Conservation (phyloP, 2,113 vertebrate genomes). For the Dicentrarchus labrax region DNA sequence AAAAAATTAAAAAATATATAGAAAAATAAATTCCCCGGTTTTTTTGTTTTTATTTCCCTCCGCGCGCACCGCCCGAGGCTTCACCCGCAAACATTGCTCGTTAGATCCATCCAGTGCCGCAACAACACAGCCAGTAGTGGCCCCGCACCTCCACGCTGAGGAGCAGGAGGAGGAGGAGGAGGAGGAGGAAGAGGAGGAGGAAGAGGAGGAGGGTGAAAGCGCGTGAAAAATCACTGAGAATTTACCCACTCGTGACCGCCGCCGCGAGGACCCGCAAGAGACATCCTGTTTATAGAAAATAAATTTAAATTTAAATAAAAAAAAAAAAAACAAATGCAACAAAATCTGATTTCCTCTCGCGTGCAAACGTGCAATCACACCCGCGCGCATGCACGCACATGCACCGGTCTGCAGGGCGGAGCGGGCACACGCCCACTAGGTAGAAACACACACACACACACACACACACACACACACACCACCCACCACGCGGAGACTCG, state of each 20-base stretch:
- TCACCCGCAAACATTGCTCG: constrained; percentile 64
- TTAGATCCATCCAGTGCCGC: constrained; percentile 76
- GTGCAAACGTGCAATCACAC: constrained; percentile 1
- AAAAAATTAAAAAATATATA: background rate
- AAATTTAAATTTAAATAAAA: background rate
- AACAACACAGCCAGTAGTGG: constrained; percentile 68
- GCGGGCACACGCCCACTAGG: constrained; percentile 70
- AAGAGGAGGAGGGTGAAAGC: background rate
- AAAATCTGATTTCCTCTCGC: background rate
- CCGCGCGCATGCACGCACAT: constrained; percentile 9
- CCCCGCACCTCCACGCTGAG: constrained; percentile 73
- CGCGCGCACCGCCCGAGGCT: constrained; percentile 63
- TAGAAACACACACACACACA: constrained; percentile 28
- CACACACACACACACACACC: background rate
- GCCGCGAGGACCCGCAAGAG: background rate
- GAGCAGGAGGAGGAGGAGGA: constrained; percentile 46
- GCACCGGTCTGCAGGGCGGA: constrained; percentile 56
- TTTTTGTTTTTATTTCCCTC: constrained; percentile 42
- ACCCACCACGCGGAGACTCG: background rate
- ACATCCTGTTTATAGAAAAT: background rate
- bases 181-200: constrained; percentile 8
- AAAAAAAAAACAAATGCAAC: background rate
- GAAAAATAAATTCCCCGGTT: background rate
- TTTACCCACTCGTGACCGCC: constrained; percentile 47
- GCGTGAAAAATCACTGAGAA: constrained; percentile 47